Evolutionary conservation across 2,113 vertebrate species (phyloP).

Genomic region (Grallaria varia): DNA sequence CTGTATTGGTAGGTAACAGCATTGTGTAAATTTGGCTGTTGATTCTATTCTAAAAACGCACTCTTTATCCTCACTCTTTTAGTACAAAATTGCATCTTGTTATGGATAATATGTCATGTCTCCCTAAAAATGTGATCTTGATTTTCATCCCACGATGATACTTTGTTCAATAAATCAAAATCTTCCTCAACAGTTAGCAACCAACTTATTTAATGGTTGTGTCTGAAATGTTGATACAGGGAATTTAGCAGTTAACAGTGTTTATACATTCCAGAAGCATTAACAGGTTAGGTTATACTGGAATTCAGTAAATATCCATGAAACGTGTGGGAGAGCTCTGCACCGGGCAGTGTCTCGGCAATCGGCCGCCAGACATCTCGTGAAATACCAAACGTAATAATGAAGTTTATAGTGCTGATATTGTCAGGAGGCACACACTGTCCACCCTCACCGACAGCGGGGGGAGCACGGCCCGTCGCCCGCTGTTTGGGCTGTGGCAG

Average conservation of each 20-base stretch:
- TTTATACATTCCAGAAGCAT: slow-evolving; percentile 76
- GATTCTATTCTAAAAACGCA: neutral
- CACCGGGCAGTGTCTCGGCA: neutral
- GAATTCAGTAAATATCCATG: slow-evolving; percentile 61
- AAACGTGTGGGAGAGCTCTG: slow-evolving; percentile 38
- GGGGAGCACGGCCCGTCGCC: neutral
- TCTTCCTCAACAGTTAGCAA: neutral
- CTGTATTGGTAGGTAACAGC: neutral
- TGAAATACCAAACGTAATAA: slow-evolving; percentile 65
- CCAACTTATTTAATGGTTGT: slow-evolving; percentile 7
- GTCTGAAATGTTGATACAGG: slow-evolving; percentile 35
- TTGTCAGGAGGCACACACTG: slow-evolving; percentile 11
- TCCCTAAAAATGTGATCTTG: slow-evolving; percentile 29
- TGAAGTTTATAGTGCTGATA: slow-evolving; percentile 39
- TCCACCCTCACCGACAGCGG: neutral
- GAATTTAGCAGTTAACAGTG: slow-evolving; percentile 56
- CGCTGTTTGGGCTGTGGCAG: neutral
- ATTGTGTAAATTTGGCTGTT: neutral
- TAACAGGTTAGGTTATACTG: slow-evolving; percentile 67
- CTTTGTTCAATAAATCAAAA: slow-evolving; percentile 30
- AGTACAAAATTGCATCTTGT: slow-evolving; percentile 4
- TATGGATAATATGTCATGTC: slow-evolving; percentile 11
- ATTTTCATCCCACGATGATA: neutral
- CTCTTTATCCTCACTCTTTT: neutral
- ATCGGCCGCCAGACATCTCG: slow-evolving; percentile 53